Evolutionary conservation across 2,797 vertebrate species (phyloP).

Genomic region (Tapirus indicus): DNA sequence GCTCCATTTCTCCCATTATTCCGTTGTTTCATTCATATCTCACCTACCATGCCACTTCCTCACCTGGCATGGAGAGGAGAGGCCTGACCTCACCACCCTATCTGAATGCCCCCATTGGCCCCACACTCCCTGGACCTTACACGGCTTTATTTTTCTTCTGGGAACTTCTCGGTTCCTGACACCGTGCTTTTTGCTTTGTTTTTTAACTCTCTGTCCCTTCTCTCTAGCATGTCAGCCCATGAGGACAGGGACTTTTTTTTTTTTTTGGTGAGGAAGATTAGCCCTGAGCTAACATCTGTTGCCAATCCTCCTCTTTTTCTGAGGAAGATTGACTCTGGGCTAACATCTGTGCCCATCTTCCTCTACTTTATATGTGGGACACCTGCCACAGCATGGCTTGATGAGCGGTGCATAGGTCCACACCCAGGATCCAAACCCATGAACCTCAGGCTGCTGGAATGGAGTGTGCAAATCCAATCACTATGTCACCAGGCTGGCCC

Average conservation of each 20-base stretch:
- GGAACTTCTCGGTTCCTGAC: neutral
- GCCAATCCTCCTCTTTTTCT: no score
- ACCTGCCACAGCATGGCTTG: no score
- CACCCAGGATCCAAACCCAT: no score
- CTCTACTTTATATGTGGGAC: no score
- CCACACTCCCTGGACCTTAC: neutral
- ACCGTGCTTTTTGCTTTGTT: neutral
- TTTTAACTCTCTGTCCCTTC: neutral
- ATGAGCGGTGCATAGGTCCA: no score
- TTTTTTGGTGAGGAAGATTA: no score
- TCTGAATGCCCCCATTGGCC: fast-evolving
- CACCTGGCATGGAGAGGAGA: neutral
- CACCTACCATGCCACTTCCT: neutral
- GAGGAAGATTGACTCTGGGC: no score
- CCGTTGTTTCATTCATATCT: neutral
- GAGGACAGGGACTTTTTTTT: neutral
- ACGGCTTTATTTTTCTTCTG: neutral
- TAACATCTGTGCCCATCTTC: no score
- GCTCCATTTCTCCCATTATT: neutral
- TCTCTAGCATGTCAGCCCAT: neutral
- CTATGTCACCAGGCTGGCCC: no score
- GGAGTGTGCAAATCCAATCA: no score
- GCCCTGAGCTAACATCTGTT: no score
- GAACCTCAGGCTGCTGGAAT: no score
- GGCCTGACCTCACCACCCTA: neutral